These are phyloP conservation scores for Champsocephalus gunnari DNA, from an alignment of 2,797 vertebrate species.

Conservation along the genomic window DNA sequence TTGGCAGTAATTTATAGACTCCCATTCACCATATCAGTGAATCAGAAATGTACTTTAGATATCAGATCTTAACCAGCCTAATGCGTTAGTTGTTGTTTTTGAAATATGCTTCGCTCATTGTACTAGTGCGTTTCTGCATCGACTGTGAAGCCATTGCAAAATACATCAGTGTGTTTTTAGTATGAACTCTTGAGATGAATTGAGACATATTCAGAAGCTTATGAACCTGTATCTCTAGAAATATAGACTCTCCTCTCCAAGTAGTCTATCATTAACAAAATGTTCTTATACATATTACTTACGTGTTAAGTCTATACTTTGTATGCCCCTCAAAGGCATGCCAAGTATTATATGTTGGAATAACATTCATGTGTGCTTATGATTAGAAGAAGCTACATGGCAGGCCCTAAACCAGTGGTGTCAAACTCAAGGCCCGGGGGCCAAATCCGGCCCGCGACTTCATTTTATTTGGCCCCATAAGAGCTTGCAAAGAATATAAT, in stretches of 20 bases:
- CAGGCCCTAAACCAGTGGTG: neutral
- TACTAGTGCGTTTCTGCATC: neutral
- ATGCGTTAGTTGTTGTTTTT: neutral
- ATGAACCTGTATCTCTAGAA: neutral
- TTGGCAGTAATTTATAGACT: conserved; percentile 27
- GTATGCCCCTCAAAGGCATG: neutral
- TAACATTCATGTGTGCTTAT: neutral
- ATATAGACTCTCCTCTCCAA: neutral
- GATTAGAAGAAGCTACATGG: no score
- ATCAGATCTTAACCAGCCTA: neutral
- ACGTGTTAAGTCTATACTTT: no score
- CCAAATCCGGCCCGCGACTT: no score
- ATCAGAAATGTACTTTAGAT: conserved; percentile 23
- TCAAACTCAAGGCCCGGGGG: no score
- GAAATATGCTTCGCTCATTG: neutral
- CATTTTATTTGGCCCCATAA: no score
- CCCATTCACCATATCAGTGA: conserved; percentile 21
- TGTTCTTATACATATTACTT: neutral
- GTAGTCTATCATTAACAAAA: neutral
- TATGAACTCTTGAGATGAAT: neutral
- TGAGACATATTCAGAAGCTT: neutral
- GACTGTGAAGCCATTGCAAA: neutral
- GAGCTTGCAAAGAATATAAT: no score
- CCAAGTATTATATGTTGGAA: neutral
- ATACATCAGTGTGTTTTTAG: conserved; percentile 14